Conservation (phyloP, 1,140 invertebrate genomes). For the Tachypleus tridentatus region DNA sequence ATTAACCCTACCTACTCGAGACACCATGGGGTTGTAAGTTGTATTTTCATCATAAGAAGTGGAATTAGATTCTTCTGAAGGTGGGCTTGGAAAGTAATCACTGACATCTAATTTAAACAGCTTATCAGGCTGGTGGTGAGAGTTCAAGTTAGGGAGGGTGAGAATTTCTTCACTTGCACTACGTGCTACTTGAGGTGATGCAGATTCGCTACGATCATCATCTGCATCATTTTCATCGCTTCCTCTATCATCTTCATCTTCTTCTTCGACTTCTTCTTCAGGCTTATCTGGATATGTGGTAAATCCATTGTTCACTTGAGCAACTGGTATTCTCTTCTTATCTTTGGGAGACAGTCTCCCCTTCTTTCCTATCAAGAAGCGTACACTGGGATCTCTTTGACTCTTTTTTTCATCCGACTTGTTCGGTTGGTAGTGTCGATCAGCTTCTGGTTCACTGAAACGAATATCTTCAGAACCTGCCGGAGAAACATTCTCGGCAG, state of each 20-base stretch:
- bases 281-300: background rate
- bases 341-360: too few species aligned
- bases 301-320: too few species aligned
- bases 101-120: conserved; percentile 19
- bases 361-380: too few species aligned
- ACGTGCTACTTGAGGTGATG: conserved; percentile 80
- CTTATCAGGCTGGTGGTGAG: conserved; percentile 19
- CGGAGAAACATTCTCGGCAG: conserved; percentile 61
- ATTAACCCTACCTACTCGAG: too few species aligned
- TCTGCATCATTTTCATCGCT: background rate
- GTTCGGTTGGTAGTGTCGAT: conserved; percentile 48
- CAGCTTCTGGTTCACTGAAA: conserved; percentile 80
- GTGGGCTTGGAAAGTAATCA: conserved; percentile 25
- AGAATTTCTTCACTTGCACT: conserved; percentile 77
- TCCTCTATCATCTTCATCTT: conserved; percentile 15
- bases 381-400: too few species aligned
- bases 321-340: too few species aligned
- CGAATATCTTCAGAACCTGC: conserved; percentile 74
- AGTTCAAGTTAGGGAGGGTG: conserved; percentile 36
- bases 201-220: conserved; percentile 42
- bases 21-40: conserved; percentile 13
- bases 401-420: too few species aligned
- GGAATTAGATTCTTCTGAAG: conserved; percentile 16
- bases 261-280: background rate
- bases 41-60: conserved; percentile 24